phyloP scores from a whole-genome alignment of 92 coral and sea anemone genomes.

The Blastomussa wellsi region DNA sequence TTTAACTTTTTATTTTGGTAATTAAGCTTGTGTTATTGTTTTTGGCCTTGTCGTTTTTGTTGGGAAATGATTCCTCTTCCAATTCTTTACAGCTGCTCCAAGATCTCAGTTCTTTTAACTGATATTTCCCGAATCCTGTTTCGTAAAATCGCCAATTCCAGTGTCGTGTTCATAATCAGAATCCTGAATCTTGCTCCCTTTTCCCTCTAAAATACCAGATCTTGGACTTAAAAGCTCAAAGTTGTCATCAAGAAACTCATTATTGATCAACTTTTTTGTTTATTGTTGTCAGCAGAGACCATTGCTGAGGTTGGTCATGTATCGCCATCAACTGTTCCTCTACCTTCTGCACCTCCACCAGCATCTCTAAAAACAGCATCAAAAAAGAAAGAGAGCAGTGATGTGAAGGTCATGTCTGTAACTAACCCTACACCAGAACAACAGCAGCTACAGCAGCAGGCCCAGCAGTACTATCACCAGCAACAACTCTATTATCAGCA shows the following conservation, averaged over 20 bases:
- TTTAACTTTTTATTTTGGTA: no score
- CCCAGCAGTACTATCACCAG: slow-evolving; percentile 79
- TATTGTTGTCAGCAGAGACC: slow-evolving; percentile 43
- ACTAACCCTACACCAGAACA: slow-evolving; percentile 90
- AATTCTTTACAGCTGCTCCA: no score
- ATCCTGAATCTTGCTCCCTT: no score
- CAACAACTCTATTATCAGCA: slow-evolving; percentile 73
- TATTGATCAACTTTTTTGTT: background rate
- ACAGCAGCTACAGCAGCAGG: slow-evolving; percentile 82
- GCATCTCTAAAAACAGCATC: slow-evolving; percentile 41
- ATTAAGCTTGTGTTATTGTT: no score
- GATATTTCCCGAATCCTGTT: no score
- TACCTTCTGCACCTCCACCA: slow-evolving; percentile 95
- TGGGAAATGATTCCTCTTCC: no score
- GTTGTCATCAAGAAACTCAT: background rate
- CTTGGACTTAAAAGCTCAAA: no score
- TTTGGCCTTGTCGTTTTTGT: no score
- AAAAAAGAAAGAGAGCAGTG: slow-evolving; percentile 58
- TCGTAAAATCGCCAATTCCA: no score
- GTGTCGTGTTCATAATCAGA: no score
- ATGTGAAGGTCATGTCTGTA: slow-evolving; percentile 70
- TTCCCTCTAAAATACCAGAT: no score
- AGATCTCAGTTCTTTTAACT: no score
- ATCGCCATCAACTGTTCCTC: slow-evolving; percentile 93
- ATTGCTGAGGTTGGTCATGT: slow-evolving; percentile 71